phyloP scores from a whole-genome alignment of 1,140 invertebrate species.

The Sycophaga agraensis region DNA sequence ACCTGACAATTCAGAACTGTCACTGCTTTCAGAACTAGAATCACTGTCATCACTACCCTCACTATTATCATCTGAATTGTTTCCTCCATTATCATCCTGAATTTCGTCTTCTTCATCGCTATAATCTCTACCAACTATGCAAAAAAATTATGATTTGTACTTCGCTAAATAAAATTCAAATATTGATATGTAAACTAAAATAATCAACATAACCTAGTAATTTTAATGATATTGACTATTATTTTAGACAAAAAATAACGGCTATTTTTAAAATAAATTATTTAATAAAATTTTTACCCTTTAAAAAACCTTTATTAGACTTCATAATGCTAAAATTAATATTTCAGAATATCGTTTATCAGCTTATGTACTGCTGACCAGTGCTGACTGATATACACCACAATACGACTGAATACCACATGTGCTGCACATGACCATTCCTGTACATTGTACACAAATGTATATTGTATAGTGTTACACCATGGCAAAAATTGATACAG shows the following conservation, averaged over 20 bases:
- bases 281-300: constrained; percentile 23
- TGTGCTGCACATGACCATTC: too few relatives aligned
- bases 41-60: background rate
- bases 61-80: constrained; percentile 3
- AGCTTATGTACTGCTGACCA: too few relatives aligned
- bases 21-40: constrained; percentile 16
- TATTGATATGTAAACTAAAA: background rate
- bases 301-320: constrained; percentile 2
- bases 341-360: too few relatives aligned
- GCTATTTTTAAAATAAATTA: background rate
- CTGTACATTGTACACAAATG: too few relatives aligned
- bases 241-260: background rate
- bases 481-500: too few relatives aligned
- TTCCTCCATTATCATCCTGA: constrained; percentile 31
- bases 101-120: constrained; percentile 25
- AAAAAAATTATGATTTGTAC: background rate
- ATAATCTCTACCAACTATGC: constrained; percentile 17
- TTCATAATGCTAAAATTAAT: constrained; percentile 19
- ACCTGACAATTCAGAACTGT: constrained; percentile 4
- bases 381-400: too few relatives aligned
- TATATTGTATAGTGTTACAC: too few relatives aligned
- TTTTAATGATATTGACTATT: background rate
- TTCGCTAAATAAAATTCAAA: background rate
- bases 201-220: background rate
- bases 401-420: too few relatives aligned